Evolutionary conservation across 2,113 vertebrate genomes (phyloP).

Genomic region (Callopanchax toddi): DNA sequence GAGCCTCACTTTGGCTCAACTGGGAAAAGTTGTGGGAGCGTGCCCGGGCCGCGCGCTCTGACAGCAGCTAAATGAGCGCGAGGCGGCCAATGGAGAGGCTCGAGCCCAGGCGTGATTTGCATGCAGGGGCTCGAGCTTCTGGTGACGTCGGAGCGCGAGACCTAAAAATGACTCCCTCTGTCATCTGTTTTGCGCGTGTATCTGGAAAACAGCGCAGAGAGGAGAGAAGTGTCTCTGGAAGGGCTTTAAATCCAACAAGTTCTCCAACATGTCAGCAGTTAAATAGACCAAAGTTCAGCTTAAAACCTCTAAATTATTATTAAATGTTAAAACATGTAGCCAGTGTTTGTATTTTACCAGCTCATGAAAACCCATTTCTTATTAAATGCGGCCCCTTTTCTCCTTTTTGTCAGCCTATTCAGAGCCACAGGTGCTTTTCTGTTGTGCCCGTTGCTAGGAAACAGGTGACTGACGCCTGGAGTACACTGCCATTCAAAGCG

Average conservation of each 20-base stretch:
- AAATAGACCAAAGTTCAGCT: too few relatives aligned
- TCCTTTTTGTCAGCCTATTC: constrained; percentile 43
- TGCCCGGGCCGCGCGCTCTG: constrained; percentile 87
- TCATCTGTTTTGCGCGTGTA: constrained; percentile 46
- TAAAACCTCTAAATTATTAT: too few relatives aligned
- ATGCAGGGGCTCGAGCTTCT: constrained; percentile 82
- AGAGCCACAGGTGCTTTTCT: constrained; percentile 82
- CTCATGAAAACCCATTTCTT: background rate
- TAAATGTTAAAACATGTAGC: too few relatives aligned
- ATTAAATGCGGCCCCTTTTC: background rate
- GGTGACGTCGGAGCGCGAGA: constrained; percentile 86
- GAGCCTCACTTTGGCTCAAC: constrained; percentile 66
- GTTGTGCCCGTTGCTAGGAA: constrained; percentile 83
- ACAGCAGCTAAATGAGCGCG: constrained; percentile 89
- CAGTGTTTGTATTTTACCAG: background rate
- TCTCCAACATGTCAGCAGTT: too few relatives aligned
- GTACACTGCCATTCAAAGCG: constrained; percentile 74
- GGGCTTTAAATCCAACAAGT: too few relatives aligned
- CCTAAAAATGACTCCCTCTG: constrained; percentile 63
- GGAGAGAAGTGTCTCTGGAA: too few relatives aligned
- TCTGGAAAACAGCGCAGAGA: constrained; percentile 7
- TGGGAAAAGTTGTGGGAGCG: constrained; percentile 72
- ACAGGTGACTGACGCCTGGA: constrained; percentile 80
- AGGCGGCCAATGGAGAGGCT: constrained; percentile 86
- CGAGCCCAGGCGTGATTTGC: constrained; percentile 85